Percentiles rank a stretch among this genome's conserved stretches.
These are phyloP conservation scores for Augochlorella aurata DNA, from an alignment of 2,888 invertebrate genomes.

Conservation along the genomic window DNA sequence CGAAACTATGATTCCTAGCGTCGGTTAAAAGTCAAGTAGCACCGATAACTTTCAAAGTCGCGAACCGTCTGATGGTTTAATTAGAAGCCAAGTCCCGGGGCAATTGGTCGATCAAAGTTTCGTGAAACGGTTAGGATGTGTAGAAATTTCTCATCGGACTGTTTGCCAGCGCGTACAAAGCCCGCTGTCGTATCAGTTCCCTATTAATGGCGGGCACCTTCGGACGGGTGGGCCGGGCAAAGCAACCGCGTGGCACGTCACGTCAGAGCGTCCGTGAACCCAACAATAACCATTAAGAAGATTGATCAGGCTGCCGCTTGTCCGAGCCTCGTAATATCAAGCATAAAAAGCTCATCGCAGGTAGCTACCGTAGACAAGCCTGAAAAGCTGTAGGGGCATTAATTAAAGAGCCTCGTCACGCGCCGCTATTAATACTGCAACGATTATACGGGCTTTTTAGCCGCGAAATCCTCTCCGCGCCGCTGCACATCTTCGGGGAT, in stretches of 20 bases:
- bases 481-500: not conserved
- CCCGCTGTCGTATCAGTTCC: conserved; percentile 39
- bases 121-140: conserved; percentile 20
- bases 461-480: not conserved
- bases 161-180: conserved; percentile 43
- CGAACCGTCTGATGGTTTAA: not conserved
- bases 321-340: conserved; percentile 38
- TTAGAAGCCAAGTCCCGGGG: not conserved
- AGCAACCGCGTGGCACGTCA: conserved; percentile 54
- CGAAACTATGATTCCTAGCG: too few relatives aligned
- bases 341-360: conserved; percentile 53
- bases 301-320: conserved; percentile 53
- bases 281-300: conserved; percentile 60
- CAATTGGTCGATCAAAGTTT: conserved; percentile 41
- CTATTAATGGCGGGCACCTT: conserved; percentile 56
- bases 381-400: conserved; percentile 44
- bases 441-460: conserved; percentile 30
- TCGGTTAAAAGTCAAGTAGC: too few relatives aligned
- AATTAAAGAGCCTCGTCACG: conserved; percentile 45
- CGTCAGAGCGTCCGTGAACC: conserved; percentile 43
- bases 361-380: conserved; percentile 48
- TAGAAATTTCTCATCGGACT: conserved; percentile 38
- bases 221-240: conserved; percentile 32
- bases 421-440: conserved; percentile 41
- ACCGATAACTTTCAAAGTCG: not conserved